Evolutionary conservation across 2,888 invertebrate genomes (phyloP), one percentile per base, ranked within the genome.

Genomic region (Xylota sylvarum): DNA sequence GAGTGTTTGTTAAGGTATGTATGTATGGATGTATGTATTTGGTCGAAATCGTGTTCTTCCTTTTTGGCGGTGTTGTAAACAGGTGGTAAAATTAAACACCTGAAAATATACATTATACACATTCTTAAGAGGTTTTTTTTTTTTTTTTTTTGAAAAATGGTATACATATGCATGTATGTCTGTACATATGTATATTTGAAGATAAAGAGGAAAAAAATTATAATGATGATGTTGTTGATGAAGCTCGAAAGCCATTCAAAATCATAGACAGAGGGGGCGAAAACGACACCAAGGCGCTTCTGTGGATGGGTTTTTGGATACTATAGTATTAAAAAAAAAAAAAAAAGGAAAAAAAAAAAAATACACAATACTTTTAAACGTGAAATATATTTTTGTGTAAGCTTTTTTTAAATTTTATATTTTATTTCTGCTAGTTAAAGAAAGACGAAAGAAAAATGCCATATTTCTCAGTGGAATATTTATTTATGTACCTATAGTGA

Each of bases 71-170:
- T 84, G 78, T 73, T 82, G 72, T 82, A 82, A 86, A 86, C 86
- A 86, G 86, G 86, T 86, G 86, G 86, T 86, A 78, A 82, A 86
- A 77, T 86, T 82, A 85, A 77, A 77, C 85, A 86, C 86, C 86
- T 86, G 86, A 86, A 78, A 77, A 77, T 55, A 72, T 86, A 55
- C 48, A 70, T 65, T 72, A 43, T 67, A 73, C 48, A 78, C 50
- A 85, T 70, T 81, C 65, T 70, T 81, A 58, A 50, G 48, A 55
- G 30, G 35, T 70, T 70, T 50, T 67, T 55, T 62, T 14, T 50
- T 10, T 17, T 37, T 14, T 37, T 37, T 10, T 17, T 65, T 6
- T 60, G 48, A 32, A n/a, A 40, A n/a, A 7, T 27, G 14, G n/a
- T 32, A 32, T 35, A 35, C 23, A 35, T 37, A 30, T 35, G 5